Evolutionary conservation across 2,113 vertebrate genomes (phyloP).

Genomic region (Ondatra zibethicus): DNA sequence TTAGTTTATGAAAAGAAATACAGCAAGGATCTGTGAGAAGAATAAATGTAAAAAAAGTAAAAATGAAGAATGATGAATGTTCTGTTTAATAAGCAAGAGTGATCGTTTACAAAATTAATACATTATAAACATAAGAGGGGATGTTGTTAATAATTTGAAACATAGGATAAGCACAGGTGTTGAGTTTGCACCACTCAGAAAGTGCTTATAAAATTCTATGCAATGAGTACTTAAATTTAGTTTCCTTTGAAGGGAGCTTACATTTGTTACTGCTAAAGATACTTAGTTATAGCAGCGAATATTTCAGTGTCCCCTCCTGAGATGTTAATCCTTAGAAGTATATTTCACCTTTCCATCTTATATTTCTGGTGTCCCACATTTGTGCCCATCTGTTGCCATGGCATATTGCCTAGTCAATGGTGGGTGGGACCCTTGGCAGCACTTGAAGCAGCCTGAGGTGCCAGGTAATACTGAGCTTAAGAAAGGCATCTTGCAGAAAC

Average conservation of each 20-base stretch:
- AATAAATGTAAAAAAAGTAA: neutral
- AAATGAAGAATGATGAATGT: neutral
- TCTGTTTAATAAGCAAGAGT: neutral
- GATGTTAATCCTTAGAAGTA: constrained; percentile 68
- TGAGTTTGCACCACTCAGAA: neutral
- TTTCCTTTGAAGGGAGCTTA: neutral
- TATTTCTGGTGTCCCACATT: constrained; percentile 46
- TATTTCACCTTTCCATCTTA: constrained; percentile 63
- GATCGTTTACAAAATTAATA: neutral
- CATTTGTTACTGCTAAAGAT: neutral
- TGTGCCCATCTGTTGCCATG: constrained; percentile 79
- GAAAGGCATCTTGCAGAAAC: constrained; percentile 70
- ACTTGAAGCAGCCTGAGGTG: constrained; percentile 70
- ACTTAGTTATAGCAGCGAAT: neutral
- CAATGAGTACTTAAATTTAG: neutral
- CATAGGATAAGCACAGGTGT: neutral
- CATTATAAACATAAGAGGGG: neutral
- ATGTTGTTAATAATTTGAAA: neutral
- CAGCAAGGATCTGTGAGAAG: neutral
- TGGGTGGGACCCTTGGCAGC: constrained; percentile 76
- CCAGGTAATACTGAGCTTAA: constrained; percentile 80
- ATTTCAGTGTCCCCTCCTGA: constrained; percentile 13
- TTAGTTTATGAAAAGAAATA: neutral
- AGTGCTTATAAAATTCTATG: neutral
- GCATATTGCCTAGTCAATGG: constrained; percentile 63